phyloP scores from a whole-genome alignment of 1,140 invertebrate species.

The Drosophila gunungcola region DNA sequence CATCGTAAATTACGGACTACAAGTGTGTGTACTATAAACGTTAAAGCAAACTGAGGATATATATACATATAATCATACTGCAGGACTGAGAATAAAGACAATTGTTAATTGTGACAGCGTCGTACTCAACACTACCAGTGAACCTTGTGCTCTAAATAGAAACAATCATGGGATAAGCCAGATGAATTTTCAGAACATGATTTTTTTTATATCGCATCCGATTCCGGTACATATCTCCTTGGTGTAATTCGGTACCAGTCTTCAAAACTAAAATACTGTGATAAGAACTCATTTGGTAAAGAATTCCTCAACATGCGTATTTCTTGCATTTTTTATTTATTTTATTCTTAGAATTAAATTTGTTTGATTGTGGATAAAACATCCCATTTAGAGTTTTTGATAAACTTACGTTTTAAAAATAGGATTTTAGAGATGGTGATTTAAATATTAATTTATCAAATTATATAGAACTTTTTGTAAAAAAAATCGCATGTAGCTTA shows the following conservation, averaged over 20 bases:
- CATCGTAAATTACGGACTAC: conserved; percentile 65
- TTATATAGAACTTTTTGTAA: too few relatives aligned
- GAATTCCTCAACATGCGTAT: not conserved
- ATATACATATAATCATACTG: conserved; percentile 9
- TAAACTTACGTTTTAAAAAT: not conserved
- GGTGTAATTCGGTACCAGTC: conserved; percentile 6
- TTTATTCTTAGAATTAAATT: not conserved
- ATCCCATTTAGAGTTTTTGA: not conserved
- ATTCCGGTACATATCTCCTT: not conserved
- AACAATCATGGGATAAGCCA: not conserved
- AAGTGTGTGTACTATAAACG: conserved; percentile 36
- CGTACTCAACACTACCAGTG: too few relatives aligned
- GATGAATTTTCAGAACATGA: not conserved
- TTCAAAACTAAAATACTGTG: not conserved
- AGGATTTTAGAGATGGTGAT: too few relatives aligned
- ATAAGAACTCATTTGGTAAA: not conserved
- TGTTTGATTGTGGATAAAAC: not conserved
- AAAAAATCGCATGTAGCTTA: too few relatives aligned
- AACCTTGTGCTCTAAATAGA: not conserved
- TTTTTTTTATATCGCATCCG: not conserved
- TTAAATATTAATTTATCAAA: too few relatives aligned
- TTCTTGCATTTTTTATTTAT: not conserved
- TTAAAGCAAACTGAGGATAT: conserved; percentile 13
- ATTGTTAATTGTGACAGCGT: not conserved
- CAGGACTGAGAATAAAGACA: not conserved